These are phyloP conservation scores for Cebus imitator DNA, from an alignment of 2,113 vertebrate genomes.

Conservation along the genomic window DNA sequence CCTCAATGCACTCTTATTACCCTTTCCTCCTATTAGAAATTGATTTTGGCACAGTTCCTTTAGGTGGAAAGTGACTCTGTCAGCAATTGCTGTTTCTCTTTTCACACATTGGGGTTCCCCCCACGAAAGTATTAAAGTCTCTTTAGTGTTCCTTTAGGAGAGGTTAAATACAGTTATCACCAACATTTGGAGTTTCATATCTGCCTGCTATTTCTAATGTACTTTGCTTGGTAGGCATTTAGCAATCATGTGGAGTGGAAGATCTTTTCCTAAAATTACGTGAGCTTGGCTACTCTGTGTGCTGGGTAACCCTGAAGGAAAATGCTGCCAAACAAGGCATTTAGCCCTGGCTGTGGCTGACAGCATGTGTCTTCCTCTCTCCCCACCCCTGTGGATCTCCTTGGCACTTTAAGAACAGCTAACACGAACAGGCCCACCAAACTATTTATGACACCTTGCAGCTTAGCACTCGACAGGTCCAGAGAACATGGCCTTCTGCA, in stretches of 20 bases:
- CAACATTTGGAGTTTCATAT: conserved; percentile 23
- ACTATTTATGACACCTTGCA: background rate
- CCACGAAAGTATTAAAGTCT: conserved; percentile 46
- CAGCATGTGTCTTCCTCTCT: background rate
- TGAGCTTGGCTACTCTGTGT: background rate
- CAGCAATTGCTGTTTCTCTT: conserved; percentile 52
- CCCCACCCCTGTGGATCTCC: background rate
- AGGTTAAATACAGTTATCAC: conserved; percentile 65
- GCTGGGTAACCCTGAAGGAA: background rate
- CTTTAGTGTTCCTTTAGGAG: conserved; percentile 54
- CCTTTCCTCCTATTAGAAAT: conserved; percentile 70
- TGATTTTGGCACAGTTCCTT: conserved; percentile 73
- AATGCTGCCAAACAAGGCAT: background rate
- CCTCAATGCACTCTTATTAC: conserved; percentile 35
- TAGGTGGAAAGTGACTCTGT: conserved; percentile 61
- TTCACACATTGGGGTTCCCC: background rate
- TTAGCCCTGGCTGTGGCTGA: background rate
- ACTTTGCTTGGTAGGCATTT: conserved; percentile 38
- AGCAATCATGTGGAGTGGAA: background rate
- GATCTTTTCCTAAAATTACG: conserved; percentile 17
- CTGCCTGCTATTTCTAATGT: conserved; percentile 47
- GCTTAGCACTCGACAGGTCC: background rate
- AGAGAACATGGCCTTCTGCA: background rate
- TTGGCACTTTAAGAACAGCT: background rate
- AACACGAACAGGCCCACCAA: background rate